Percentiles rank a stretch among this genome's conserved stretches.
These are phyloP conservation scores for Emesis russula DNA, from an alignment of 2,888 invertebrate genomes.

Conservation along the genomic window DNA sequence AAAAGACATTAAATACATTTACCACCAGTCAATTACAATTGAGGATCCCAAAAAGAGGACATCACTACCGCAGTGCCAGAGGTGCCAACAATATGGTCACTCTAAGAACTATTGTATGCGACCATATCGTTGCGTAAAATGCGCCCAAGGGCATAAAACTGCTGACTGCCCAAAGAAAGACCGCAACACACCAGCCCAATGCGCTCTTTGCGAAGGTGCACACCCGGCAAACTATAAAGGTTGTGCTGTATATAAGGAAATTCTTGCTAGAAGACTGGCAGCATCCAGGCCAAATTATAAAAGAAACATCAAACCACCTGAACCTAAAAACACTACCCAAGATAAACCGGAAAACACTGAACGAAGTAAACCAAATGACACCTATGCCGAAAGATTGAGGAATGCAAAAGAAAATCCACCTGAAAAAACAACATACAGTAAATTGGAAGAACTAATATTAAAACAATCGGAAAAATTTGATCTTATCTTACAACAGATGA, in stretches of 20 bases:
- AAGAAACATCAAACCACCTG: no score
- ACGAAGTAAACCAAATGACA: no score
- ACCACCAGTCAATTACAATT: constrained; percentile 67
- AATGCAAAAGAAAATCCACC: no score
- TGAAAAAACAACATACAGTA: no score
- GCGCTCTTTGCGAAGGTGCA: constrained; percentile 68
- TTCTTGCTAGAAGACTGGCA: constrained; percentile 23
- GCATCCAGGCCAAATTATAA: no score
- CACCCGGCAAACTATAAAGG: constrained; percentile 74
- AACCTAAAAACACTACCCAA: no score
- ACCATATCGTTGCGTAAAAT: constrained; percentile 82
- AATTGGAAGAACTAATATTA: no score
- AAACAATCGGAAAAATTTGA: no score
- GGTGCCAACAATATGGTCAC: constrained; percentile 83
- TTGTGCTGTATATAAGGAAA: constrained; percentile 64
- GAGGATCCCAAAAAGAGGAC: constrained; percentile 77
- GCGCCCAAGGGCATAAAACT: constrained; percentile 80
- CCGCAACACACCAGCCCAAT: constrained; percentile 58
- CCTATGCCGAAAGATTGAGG: no score
- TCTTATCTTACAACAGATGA: no score
- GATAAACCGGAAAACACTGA: no score
- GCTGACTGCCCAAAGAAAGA: constrained; percentile 77
- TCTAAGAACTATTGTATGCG: constrained; percentile 82
- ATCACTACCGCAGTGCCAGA: constrained; percentile 69
- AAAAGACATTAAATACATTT: constrained; percentile 63